These are phyloP conservation scores for Drosophila nr. perissopoda DNA, from an alignment of 2,888 invertebrate genomes.

Conservation along the genomic window DNA sequence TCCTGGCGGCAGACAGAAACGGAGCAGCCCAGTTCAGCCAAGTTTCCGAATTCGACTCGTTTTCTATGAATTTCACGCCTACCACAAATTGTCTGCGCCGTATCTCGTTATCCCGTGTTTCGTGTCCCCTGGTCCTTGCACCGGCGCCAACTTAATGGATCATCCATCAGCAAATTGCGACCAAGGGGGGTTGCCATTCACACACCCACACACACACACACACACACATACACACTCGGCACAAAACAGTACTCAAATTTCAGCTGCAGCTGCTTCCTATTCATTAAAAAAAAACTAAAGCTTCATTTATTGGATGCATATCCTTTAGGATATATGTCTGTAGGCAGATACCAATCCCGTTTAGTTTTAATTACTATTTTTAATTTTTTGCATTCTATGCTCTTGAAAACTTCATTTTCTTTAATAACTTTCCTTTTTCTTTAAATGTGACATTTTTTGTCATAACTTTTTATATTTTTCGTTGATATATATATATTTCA, in stretches of 20 bases:
- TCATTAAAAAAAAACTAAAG: conserved; percentile 12
- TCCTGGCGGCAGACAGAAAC: conserved; percentile 28
- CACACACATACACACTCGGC: neutral
- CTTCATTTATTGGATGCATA: conserved; percentile 3
- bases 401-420: neutral
- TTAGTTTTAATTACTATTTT: neutral
- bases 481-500: neutral
- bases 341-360: neutral
- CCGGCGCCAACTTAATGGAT: conserved; percentile 74
- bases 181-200: conserved; percentile 12
- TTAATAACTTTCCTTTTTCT: neutral
- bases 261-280: conserved; percentile 39
- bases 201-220: neutral
- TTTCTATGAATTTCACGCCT: conserved; percentile 81
- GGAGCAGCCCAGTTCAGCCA: conserved; percentile 32
- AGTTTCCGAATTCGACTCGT: conserved; percentile 34
- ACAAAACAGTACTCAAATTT: conserved; percentile 10
- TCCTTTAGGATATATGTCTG: neutral
- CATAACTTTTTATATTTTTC: neutral
- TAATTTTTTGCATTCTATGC: neutral
- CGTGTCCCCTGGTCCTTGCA: conserved; percentile 13
- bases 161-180: conserved; percentile 43
- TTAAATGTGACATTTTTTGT: neutral
- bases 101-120: conserved; percentile 9
- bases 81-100: conserved; percentile 47